Percentiles rank a stretch among this genome's conserved stretches.
Evolutionary conservation across 2,888 invertebrate genomes (phyloP).

Genomic region (Drosophila quinaria): DNA sequence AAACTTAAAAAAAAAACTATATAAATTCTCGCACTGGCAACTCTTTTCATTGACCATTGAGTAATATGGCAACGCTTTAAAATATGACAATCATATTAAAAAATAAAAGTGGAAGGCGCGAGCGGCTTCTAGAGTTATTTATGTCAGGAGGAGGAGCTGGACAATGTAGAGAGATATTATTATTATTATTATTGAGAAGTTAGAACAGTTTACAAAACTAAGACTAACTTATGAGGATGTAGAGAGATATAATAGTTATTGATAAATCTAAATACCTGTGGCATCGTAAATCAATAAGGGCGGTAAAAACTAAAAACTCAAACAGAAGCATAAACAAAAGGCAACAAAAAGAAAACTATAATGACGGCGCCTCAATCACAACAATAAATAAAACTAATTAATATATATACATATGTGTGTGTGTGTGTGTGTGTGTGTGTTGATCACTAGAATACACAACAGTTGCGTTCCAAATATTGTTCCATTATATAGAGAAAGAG

Average conservation of each 20-base stretch:
- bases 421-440: constrained; percentile 2
- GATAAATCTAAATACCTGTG: constrained; percentile 59
- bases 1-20: too few species aligned
- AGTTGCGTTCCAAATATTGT: constrained; percentile 11
- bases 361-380: constrained; percentile 29
- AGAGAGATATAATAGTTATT: constrained; percentile 16
- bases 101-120: background rate
- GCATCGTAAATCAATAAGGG: constrained; percentile 53
- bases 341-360: constrained; percentile 29
- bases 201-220: too few species aligned
- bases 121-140: constrained; percentile 10
- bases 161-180: background rate
- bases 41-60: background rate
- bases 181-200: too few species aligned
- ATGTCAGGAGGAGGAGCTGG: background rate
- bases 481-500: background rate
- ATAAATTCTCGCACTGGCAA: background rate
- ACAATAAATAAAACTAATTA: constrained; percentile 8
- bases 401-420: background rate
- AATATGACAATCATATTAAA: background rate
- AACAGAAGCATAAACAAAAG: constrained; percentile 20
- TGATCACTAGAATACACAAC: constrained; percentile 29
- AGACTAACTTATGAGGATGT: too few species aligned
- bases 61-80: background rate
- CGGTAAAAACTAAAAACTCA: constrained; percentile 15